These are phyloP conservation scores for Cantharis nigra DNA, from an alignment of 2,888 invertebrate species.

Conservation along the genomic window DNA sequence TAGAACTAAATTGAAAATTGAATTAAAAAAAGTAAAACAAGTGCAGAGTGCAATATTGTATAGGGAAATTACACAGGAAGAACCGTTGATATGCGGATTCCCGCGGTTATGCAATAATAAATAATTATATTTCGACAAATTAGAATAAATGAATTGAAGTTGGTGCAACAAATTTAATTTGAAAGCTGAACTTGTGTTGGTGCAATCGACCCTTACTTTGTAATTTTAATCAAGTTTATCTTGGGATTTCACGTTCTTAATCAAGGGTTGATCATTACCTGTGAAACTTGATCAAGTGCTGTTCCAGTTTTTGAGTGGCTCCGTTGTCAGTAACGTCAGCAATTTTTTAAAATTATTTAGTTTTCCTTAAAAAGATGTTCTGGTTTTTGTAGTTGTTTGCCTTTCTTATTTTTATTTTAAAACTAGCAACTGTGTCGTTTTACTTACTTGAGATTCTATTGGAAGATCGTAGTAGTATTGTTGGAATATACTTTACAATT, in stretches of 20 bases:
- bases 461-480: not conserved
- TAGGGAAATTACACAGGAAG: too few relatives aligned
- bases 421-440: not conserved
- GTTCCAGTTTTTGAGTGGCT: not conserved
- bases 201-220: not conserved
- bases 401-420: not conserved
- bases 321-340: not conserved
- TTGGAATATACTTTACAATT: not conserved
- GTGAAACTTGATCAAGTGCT: not conserved
- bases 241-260: not conserved
- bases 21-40: too few relatives aligned
- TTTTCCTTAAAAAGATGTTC: not conserved
- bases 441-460: not conserved
- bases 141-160: too few relatives aligned
- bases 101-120: too few relatives aligned
- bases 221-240: not conserved
- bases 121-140: too few relatives aligned
- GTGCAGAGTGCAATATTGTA: too few relatives aligned
- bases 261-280: not conserved
- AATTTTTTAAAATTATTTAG: not conserved
- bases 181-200: not conserved
- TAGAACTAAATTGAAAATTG: too few relatives aligned
- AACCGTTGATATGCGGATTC: too few relatives aligned
- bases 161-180: not conserved
- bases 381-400: not conserved